These are phyloP conservation scores for Mercenaria mercenaria DNA, from an alignment of 1,140 invertebrate genomes.

Conservation along the genomic window DNA sequence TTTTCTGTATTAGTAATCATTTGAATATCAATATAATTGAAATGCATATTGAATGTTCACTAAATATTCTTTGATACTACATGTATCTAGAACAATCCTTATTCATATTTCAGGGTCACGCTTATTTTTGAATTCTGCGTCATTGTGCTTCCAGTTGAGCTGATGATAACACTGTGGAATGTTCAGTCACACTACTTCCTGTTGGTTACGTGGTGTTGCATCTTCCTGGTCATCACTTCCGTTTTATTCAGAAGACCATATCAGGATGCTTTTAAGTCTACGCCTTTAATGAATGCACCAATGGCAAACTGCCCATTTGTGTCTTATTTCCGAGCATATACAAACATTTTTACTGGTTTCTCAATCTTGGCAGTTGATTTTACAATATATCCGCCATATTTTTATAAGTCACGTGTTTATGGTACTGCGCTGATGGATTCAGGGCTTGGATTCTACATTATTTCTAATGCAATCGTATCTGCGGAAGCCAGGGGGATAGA, in stretches of 20 bases:
- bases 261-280: neutral
- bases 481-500: constrained; percentile 35
- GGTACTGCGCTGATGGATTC: constrained; percentile 49
- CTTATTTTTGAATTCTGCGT: constrained; percentile 22
- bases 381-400: constrained; percentile 48
- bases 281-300: neutral
- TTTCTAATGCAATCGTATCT: constrained; percentile 38
- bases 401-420: constrained; percentile 35
- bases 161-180: constrained; percentile 45
- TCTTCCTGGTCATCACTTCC: neutral
- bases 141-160: constrained; percentile 27
- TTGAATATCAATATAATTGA: too few species aligned
- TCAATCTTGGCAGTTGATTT: constrained; percentile 56
- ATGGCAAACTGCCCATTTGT: neutral
- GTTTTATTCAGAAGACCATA: neutral
- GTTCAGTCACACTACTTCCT: neutral
- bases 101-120: neutral
- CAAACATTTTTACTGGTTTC: constrained; percentile 53
- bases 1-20: too few species aligned
- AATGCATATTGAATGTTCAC: too few species aligned
- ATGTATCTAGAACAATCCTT: too few species aligned
- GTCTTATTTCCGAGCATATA: constrained; percentile 26
- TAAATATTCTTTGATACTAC: too few species aligned
- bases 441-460: constrained; percentile 53
- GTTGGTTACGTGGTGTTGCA: neutral